Percentiles rank a stretch among this genome's conserved stretches.
Evolutionary conservation across 1,140 invertebrate genomes (phyloP).

Genomic region (Galleria mellonella): DNA sequence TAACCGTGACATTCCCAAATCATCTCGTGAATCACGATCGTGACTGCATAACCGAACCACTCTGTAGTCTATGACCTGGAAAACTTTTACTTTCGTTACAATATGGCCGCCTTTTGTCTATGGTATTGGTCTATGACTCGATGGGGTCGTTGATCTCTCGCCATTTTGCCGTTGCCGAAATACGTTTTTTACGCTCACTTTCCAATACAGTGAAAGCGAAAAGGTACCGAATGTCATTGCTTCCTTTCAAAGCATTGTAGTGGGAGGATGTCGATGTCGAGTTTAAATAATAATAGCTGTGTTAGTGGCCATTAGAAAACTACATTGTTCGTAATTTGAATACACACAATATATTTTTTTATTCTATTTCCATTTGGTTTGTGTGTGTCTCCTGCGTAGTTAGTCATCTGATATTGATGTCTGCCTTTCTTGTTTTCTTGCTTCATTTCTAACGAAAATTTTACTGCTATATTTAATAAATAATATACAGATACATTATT

Average conservation of each 20-base stretch:
- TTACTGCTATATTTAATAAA: no score
- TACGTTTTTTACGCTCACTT: constrained; percentile 72
- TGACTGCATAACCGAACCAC: constrained; percentile 33
- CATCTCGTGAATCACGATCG: constrained; percentile 60
- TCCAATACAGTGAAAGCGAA: constrained; percentile 73
- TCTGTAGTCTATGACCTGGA: constrained; percentile 14
- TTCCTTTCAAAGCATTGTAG: constrained; percentile 71
- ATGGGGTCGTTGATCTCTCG: constrained; percentile 54
- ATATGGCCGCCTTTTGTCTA: constrained; percentile 62
- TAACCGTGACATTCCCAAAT: constrained; percentile 71
- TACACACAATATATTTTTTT: constrained; percentile 5
- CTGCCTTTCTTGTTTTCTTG: no score
- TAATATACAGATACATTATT: no score
- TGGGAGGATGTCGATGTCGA: constrained; percentile 53
- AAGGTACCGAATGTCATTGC: constrained; percentile 69
- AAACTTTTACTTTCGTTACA: constrained; percentile 66
- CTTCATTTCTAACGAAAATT: no score
- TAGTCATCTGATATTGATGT: no score
- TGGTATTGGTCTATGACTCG: constrained; percentile 52
- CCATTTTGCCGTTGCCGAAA: constrained; percentile 69
- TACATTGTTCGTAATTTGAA: constrained; percentile 29
- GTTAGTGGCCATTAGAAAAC: constrained; percentile 26
- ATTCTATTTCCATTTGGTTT: no score
- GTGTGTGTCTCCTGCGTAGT: no score
- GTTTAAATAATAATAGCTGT: constrained; percentile 49